A percentile compares a stretch with the other conserved stretches of the same genome.
These are phyloP conservation scores for Pollicipes pollicipes DNA, from an alignment of 1,140 invertebrate species.

Conservation along the genomic window DNA sequence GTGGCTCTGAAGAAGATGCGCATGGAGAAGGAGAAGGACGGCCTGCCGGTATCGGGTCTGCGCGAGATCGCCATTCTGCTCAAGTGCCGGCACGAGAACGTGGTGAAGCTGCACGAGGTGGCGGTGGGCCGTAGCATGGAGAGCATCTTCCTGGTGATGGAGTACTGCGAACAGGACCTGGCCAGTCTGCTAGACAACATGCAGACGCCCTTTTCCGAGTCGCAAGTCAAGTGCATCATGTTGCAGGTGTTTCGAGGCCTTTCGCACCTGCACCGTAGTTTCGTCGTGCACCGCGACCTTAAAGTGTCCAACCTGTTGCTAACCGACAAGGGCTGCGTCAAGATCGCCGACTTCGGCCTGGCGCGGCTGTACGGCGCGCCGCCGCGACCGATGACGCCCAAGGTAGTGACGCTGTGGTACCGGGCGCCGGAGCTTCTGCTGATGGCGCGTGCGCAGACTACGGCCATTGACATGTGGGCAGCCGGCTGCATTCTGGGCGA, in stretches of 20 bases:
- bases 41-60: conserved; percentile 96
- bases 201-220: conserved; percentile 48
- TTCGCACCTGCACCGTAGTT: conserved; percentile 92
- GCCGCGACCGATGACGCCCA: conserved; percentile 65
- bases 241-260: conserved; percentile 76
- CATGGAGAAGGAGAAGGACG: conserved; percentile 99
- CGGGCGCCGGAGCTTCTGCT: conserved; percentile 88
- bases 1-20: conserved; percentile 94
- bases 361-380: conserved; percentile 96
- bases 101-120: conserved; percentile 94
- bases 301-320: conserved; percentile 97
- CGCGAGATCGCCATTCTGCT: conserved; percentile 95
- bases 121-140: conserved; percentile 99
- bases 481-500: conserved; percentile 46
- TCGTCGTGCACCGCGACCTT: conserved; percentile 94
- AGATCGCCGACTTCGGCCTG: conserved; percentile 90
- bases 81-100: conserved; percentile 92
- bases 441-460: conserved; percentile 73
- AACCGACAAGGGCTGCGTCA: conserved; percentile 50
- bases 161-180: conserved; percentile 97
- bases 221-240: conserved; percentile 92
- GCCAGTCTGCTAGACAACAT: conserved; percentile 97
- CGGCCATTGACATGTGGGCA: conserved; percentile 98
- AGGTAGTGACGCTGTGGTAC: conserved; percentile 96
- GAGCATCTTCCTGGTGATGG: conserved; percentile 99